Evolutionary conservation across 2,113 vertebrate species (phyloP), one percentile per base, ranked within the genome.

Genomic region (Hypanus sabinus): DNA sequence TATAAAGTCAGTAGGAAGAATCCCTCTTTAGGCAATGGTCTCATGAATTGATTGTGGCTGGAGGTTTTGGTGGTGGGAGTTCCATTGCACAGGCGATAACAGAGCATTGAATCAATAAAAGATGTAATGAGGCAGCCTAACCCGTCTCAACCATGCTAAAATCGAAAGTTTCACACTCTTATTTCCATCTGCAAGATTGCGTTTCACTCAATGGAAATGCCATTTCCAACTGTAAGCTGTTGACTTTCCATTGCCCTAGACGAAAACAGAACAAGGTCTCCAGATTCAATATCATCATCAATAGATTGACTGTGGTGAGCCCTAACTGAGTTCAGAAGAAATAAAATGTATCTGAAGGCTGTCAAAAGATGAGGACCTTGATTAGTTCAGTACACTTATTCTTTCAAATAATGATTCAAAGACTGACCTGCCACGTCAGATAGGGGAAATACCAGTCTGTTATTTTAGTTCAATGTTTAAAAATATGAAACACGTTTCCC

Each of bases 361-460:
- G 27, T 27, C n/a, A 18, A 88, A 65, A 90, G 85, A 33, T 20
- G 27, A 65, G 60, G 60, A 11, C 57, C 85, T 62, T 27, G 83
- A 27, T n/a, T 88, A 88, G 65, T 57, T 65, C 85, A 36, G 60
- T 90, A 65, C 16, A 24, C 33, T 90, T 65, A 62, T 90, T 90
- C 85, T 65, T 65, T 90, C 85, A 93, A 73, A 36, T 93, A 75
- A 93, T 93, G 91, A 93, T 22, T 93, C 91, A 93, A 73, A 55
- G 91, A 46, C 91, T 55, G 38, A 38, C 68, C 68, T 10, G 27
- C 22, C 90, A 93, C 91, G 38, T 93, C 91, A 93, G 38, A 55
- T 11, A 12, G 70, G 38, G 91, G 46, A 36, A 55, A 73, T 73
- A 65, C 91, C 10, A 73, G 38, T 55, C 3, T 73, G 70, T 71